phyloP scores from a whole-genome alignment of 2,797 vertebrate species.

The Mareca penelope region DNA sequence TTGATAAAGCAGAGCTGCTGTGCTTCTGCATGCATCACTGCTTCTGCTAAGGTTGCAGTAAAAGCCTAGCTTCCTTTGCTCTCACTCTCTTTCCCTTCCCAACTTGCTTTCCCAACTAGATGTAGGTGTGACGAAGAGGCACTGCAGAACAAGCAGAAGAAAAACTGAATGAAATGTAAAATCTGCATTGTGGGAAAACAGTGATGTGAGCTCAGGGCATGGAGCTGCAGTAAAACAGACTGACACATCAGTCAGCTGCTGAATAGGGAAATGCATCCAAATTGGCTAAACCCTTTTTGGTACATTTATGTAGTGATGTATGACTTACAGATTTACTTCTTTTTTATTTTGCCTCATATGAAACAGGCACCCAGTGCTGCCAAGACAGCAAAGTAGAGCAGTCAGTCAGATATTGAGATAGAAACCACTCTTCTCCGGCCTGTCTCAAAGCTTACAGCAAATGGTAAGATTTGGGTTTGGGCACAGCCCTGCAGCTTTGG shows the following conservation, averaged over 20 bases:
- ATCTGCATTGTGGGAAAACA: neutral
- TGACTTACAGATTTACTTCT: neutral
- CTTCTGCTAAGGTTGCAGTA: neutral
- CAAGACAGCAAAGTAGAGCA: neutral
- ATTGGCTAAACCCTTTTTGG: neutral
- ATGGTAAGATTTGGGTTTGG: neutral
- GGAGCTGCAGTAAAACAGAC: neutral
- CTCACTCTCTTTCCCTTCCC: neutral
- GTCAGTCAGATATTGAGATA: neutral
- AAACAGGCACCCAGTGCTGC: neutral
- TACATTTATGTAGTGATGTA: neutral
- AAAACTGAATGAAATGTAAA: neutral
- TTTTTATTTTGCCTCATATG: neutral
- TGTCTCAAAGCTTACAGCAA: neutral
- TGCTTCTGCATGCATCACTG: neutral
- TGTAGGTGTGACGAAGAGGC: neutral
- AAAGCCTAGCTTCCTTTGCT: neutral
- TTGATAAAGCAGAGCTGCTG: neutral
- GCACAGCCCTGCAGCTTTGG: neutral
- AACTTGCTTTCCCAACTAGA: neutral
- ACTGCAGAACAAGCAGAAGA: neutral
- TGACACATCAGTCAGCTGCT: neutral
- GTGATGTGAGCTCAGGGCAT: neutral
- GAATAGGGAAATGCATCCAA: neutral
- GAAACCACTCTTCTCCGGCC: neutral